Percentiles rank a stretch among this genome's conserved stretches.
These are phyloP conservation scores for Cancer borealis DNA, from an alignment of 2,888 invertebrate genomes.

Conservation along the genomic window DNA sequence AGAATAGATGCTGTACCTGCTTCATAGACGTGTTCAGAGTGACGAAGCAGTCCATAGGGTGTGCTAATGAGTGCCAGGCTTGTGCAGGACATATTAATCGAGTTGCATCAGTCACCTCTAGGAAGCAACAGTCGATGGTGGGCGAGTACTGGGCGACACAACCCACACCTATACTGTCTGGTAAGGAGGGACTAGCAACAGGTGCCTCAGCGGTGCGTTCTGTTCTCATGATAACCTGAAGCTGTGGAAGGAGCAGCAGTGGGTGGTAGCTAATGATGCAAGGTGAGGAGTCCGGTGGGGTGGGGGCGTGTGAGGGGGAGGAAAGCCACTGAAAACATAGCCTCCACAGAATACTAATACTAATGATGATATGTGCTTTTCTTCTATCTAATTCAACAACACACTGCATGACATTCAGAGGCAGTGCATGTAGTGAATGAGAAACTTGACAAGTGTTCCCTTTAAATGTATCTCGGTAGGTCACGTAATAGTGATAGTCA, in stretches of 20 bases:
- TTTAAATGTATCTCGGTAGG: not conserved
- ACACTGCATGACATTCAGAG: too few relatives aligned
- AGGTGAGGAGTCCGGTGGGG: not conserved
- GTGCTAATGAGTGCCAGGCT: not conserved
- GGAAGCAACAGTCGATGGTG: not conserved
- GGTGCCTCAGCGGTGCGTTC: not conserved
- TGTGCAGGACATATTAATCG: not conserved
- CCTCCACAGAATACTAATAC: too few relatives aligned
- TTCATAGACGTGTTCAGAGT: not conserved
- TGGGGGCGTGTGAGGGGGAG: too few relatives aligned
- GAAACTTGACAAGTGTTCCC: not conserved
- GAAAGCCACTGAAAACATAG: too few relatives aligned
- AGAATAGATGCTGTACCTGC: not conserved
- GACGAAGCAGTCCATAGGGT: not conserved
- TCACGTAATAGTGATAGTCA: not conserved
- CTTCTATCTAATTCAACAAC: too few relatives aligned
- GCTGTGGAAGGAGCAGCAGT: not conserved
- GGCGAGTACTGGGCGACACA: not conserved
- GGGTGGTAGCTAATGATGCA: constrained; percentile 12
- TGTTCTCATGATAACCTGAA: not conserved
- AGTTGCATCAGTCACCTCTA: not conserved
- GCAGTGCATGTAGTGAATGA: not conserved
- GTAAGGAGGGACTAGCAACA: not conserved
- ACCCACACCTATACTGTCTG: not conserved
- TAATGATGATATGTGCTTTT: too few relatives aligned